Conservation (phyloP, 2,888 invertebrate genomes). For the Sabellastarte sp. region DNA sequence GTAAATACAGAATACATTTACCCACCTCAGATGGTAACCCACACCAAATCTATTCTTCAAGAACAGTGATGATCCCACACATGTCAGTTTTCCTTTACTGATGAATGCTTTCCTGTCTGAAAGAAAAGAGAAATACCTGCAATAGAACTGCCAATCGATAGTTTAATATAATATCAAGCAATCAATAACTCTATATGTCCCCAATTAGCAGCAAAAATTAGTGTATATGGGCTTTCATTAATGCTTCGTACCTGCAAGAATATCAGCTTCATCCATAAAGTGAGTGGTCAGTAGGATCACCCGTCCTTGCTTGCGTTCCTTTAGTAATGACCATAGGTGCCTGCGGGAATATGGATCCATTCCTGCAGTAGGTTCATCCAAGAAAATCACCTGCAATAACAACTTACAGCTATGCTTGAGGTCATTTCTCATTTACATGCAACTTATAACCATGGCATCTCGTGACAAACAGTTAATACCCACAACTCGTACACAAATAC, state of each 20-base stretch:
- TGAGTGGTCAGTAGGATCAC: constrained; percentile 77
- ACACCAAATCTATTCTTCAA: constrained; percentile 85
- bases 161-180: too few species aligned
- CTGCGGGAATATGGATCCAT: constrained; percentile 82
- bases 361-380: constrained; percentile 84
- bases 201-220: too few species aligned
- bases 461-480: too few species aligned
- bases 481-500: too few species aligned
- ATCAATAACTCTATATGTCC: too few species aligned
- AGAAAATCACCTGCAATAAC: constrained; percentile 73
- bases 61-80: constrained; percentile 81
- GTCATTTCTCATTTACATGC: too few species aligned
- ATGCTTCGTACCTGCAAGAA: constrained; percentile 70
- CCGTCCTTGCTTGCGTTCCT: constrained; percentile 70
- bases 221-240: too few species aligned
- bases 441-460: too few species aligned
- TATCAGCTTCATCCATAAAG: constrained; percentile 88
- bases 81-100: constrained; percentile 76
- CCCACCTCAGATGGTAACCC: constrained; percentile 79
- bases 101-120: constrained; percentile 80
- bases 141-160: too few species aligned
- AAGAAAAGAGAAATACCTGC: too few species aligned
- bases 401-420: too few species aligned
- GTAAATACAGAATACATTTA: too few species aligned
- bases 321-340: constrained; percentile 79